Percentiles rank a stretch among this genome's conserved stretches.
phyloP scores from a whole-genome alignment of 1,140 invertebrate genomes.

The Cataglyphis hispanica region DNA sequence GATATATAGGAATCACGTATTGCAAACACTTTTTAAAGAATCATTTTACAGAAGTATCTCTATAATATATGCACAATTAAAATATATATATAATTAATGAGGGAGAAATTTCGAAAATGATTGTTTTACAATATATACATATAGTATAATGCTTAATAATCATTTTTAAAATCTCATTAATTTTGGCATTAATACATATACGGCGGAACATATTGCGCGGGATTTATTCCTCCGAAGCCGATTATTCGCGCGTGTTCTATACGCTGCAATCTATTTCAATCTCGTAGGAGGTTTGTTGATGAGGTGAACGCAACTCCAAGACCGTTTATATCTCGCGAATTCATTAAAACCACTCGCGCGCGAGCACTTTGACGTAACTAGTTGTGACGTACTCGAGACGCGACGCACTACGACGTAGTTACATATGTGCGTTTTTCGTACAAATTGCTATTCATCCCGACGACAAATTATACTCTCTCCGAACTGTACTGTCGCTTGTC shows the following conservation, averaged over 20 bases:
- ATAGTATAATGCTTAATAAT: too few species aligned
- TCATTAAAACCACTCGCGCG: constrained; percentile 58
- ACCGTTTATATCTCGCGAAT: constrained; percentile 36
- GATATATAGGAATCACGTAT: too few species aligned
- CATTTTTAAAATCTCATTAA: too few species aligned
- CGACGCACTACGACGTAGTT: too few species aligned
- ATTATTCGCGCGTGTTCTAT: constrained; percentile 3
- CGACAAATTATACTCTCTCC: constrained; percentile 11
- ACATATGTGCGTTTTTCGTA: not conserved
- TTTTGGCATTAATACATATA: too few species aligned
- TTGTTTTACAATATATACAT: too few species aligned
- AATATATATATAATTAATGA: too few species aligned
- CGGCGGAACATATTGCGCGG: not conserved
- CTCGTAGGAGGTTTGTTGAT: not conserved
- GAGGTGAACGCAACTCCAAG: not conserved
- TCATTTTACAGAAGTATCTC: too few species aligned
- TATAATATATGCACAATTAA: too few species aligned
- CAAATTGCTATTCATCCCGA: constrained; percentile 37
- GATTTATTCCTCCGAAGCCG: not conserved
- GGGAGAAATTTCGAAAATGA: too few species aligned
- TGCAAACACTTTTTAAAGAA: too few species aligned
- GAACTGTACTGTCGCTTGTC: constrained; percentile 11
- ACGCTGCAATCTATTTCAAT: constrained; percentile 16
- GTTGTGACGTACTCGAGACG: not conserved
- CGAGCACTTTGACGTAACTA: constrained; percentile 51